These are phyloP conservation scores for Brachyalestes nurse DNA, from an alignment of 2,797 vertebrate species.

Conservation along the genomic window DNA sequence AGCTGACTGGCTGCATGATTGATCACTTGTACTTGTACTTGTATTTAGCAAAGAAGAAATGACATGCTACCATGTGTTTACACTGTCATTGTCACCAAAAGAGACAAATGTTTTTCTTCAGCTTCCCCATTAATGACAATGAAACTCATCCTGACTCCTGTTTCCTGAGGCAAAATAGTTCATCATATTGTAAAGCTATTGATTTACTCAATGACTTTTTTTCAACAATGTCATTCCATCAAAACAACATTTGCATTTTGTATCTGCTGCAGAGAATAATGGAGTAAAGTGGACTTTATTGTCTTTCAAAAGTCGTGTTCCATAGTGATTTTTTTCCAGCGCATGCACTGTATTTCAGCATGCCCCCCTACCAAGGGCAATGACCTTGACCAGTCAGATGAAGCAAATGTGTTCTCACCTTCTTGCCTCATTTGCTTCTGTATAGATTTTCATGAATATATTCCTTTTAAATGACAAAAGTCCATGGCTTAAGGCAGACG, in stretches of 20 bases:
- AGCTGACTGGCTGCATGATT: constrained; percentile 4
- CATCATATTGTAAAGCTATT: constrained; percentile 33
- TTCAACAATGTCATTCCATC: constrained; percentile 16
- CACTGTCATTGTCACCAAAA: constrained; percentile 1
- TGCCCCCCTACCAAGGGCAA: constrained; percentile 58
- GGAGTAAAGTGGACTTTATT: constrained; percentile 59
- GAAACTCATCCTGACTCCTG: constrained; percentile 8
- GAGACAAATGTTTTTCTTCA: constrained; percentile 24
- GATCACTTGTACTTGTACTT: constrained; percentile 1
- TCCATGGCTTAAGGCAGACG: neutral
- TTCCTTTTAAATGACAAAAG: constrained; percentile 35
- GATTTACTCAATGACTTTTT: neutral
- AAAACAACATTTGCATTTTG: constrained; percentile 52
- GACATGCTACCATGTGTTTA: constrained; percentile 44
- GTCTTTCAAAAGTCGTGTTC: constrained; percentile 59
- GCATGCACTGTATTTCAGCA: constrained; percentile 53
- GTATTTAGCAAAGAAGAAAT: constrained; percentile 20
- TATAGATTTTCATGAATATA: constrained; percentile 57
- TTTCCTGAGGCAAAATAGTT: constrained; percentile 31
- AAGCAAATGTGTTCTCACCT: constrained; percentile 62
- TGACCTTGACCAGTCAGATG: constrained; percentile 76
- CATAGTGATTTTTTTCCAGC: constrained; percentile 39
- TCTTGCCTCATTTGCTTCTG: constrained; percentile 59
- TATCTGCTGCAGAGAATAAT: neutral
- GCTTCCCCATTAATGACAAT: constrained; percentile 31